Percentiles rank a stretch among this genome's conserved stretches.
phyloP scores from a whole-genome alignment of 2,113 vertebrate species.

The Nibea coibor region DNA sequence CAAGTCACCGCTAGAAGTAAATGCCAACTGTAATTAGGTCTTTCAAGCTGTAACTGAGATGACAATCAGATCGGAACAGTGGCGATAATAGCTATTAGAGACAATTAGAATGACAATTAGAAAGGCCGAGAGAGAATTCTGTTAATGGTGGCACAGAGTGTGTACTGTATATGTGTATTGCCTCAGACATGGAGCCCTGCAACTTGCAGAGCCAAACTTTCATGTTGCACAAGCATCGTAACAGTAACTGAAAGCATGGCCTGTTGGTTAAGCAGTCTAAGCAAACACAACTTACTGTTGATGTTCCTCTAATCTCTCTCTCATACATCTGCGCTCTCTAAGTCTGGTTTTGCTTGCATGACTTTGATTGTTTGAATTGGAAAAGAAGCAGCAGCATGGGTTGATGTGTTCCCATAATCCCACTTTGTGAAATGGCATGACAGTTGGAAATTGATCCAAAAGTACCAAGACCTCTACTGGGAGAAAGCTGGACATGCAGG shows the following conservation, averaged over 20 bases:
- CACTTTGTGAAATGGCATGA: not conserved
- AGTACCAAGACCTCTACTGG: not conserved
- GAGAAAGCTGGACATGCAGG: not conserved
- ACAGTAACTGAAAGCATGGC: not conserved
- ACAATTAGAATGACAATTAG: conserved; percentile 37
- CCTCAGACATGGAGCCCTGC: not conserved
- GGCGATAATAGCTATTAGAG: conserved; percentile 37
- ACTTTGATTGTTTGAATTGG: not conserved
- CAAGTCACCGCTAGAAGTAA: conserved; percentile 44
- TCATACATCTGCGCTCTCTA: not conserved
- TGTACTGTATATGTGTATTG: not conserved
- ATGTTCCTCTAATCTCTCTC: not conserved
- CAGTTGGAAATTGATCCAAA: not conserved
- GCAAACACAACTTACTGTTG: conserved; percentile 3
- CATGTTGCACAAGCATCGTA: not conserved
- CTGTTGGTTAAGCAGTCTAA: not conserved
- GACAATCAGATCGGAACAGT: conserved; percentile 43
- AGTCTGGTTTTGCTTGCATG: not conserved
- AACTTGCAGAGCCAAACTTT: conserved; percentile 11
- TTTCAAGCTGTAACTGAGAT: conserved; percentile 41
- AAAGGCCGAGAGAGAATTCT: conserved; percentile 10
- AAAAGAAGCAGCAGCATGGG: not conserved
- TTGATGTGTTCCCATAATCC: not conserved
- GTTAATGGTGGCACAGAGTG: not conserved
- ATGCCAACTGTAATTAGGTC: conserved; percentile 48